Evolutionary conservation across 2,888 invertebrate genomes (phyloP), one percentile per base, ranked within the genome.

Genomic region (Steinernema scapterisci): DNA sequence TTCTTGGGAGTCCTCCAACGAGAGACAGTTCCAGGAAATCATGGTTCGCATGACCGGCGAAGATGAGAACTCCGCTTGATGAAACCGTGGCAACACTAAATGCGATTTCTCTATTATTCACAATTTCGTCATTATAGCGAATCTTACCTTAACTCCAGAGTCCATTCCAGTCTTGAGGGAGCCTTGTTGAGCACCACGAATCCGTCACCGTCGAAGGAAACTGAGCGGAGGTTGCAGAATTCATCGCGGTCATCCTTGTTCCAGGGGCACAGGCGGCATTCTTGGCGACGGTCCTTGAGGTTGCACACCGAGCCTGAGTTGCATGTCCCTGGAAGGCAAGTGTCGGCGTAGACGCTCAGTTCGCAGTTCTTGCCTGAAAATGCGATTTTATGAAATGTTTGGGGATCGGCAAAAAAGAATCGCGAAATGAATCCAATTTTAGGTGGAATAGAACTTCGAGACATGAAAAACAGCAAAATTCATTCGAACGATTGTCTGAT

Each of bases 11-110:
- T 52, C 85, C 79, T 54, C 81, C 80, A 25, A 79, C 73, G 45
- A 86, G 73, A 13, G 81, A 81, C 44, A 86, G 70, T 75, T 86
- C 85, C 27, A 86, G 72, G 76, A 79, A 83, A 74, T 86, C 83
- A 72, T 75, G 75, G 27, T 75, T 79, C 70, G 75, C 71, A 73
- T 81, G 77, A 11, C 84, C 84, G 6, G 84, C 79, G 74, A 81
- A 85, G 44, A 86, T 48, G 38, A 86, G 71, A 46, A 84, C 77
- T 16, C 84, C 84, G 45, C 81, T 74, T 27, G 78, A 80, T 7
- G 82, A 74, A 71, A 84, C 83, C 19, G 86, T 86, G 7, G 86
- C 80, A 27, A 86, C 77, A 46, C 81, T 82, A 71, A 78, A 74
- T 13, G 31, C 43, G 13, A 79, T n/a, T 7, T 38, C 71, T 7